phyloP scores from a whole-genome alignment of 1,140 invertebrate species.

The Aleiodes sp. region DNA sequence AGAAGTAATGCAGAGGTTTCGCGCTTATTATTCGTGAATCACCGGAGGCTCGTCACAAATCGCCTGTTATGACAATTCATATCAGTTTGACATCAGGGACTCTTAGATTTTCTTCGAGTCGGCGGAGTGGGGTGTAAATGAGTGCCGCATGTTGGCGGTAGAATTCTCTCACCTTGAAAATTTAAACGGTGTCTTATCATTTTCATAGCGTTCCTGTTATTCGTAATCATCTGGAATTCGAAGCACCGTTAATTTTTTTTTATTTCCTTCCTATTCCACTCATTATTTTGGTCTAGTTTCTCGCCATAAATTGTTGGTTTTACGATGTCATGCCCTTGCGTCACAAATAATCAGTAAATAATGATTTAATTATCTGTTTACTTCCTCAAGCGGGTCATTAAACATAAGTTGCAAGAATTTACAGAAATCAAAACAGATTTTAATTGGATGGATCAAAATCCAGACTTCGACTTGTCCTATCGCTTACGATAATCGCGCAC shows the following conservation, averaged over 20 bases:
- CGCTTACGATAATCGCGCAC: neutral
- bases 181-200: too few relatives aligned
- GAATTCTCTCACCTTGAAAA: too few relatives aligned
- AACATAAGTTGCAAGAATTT: neutral
- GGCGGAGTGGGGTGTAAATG: neutral
- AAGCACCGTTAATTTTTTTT: too few relatives aligned
- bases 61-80: conserved; percentile 10
- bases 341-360: too few relatives aligned
- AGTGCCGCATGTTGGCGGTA: neutral
- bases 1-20: neutral
- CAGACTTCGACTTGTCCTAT: neutral
- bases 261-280: too few relatives aligned
- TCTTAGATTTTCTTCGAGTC: neutral
- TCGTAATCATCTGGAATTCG: too few relatives aligned
- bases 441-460: neutral
- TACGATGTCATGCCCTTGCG: too few relatives aligned
- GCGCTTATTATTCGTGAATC: neutral
- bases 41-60: conserved; percentile 20
- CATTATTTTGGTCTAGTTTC: too few relatives aligned
- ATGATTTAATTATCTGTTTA: too few relatives aligned
- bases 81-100: too few relatives aligned
- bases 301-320: too few relatives aligned
- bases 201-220: too few relatives aligned
- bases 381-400: neutral
- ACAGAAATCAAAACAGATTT: neutral